Evolutionary conservation across 2,797 vertebrate species (phyloP), one percentile per base, ranked within the genome.

Genomic region (Micromesistius poutassou): DNA sequence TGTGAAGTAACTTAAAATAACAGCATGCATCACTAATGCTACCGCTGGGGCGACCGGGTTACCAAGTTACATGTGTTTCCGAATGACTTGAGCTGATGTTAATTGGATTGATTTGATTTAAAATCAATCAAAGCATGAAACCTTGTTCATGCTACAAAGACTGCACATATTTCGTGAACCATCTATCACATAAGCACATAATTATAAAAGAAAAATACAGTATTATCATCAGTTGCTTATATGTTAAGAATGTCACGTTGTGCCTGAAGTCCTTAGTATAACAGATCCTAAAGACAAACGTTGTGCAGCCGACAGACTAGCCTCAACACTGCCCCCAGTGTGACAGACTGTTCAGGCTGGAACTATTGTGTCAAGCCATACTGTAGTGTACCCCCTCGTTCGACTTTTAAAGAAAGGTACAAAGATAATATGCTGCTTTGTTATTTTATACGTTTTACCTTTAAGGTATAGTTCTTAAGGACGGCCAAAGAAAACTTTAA

Each of bases 1-100:
- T 75, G 78, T 74, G 87, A 79, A 73, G 66, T 79, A 83, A 84
- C 73, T 71, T 12, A 42, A 42, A 38, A 38, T 25, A 82, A 84
- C 76, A 84, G 85, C 82, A 88, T 86, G 86, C 83, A 82, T 81
- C 79, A 84, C 74, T 28, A 12, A 72, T 76, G 82, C 82, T 81
- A 79, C 77, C 79, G 62, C 84, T 76, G 33, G 40, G 75, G 77
- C 82, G 55, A 62, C 83, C 74, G 30, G 40, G 77, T 1, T 68
- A 76, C 30, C 30, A 76, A 50, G 75, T 42, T 80, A 33, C 79
- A 40, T 74, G 78, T 50, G 74, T 74, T 72, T 79, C 19, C 82
- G 13, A 25, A 76, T 42, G 74, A 81, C 76, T 79, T 79, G 72
- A 82, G 81, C 80, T 75, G 81, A 77, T 33, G 77, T 73, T 73